Evolutionary conservation across 2,888 invertebrate species (phyloP), one percentile per base, ranked within the genome.

Genomic region (Anoplius nigerrimus): DNA sequence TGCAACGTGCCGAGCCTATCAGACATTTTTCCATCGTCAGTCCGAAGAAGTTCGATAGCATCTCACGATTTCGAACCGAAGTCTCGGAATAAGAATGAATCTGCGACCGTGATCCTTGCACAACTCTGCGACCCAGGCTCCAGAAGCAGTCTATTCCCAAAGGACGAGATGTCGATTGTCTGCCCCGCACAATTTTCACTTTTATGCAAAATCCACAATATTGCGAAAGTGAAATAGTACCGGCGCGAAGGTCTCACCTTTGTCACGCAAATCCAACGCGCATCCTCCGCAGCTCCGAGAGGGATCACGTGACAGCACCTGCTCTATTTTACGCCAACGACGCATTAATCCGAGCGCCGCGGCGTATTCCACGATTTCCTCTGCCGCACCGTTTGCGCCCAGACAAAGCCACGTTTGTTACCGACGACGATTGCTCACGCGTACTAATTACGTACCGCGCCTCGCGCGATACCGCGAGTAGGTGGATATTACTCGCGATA

Each of bases 401-500:
- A 34, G 11, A 81, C 81, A 81, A 82, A 79, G 80, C 65, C 51
- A 58, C 72, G 76, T 63, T 74, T 80, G 81, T 82, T 72, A 60
- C 66, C 69, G 69, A 64, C 71, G 69, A 62, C 69, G 69, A 62
- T 27, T 52, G 64, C 60, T 68, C 68, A 57, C 71, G 76, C 66
- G 72, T 68, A 69, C 72, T 71, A 79, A 82, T 82, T 78, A 78
- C 66, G 62, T 27, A 56, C 22, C 34, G 62, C 71, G 55, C 69
- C 66, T 75, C 56, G 69, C 66, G 56, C 62, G 68, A 69, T 72
- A 54, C 58, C 57, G 69, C 59, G 66, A 79, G 71, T 74, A 71
- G 75, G 72, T 69, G 74, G 74, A 65, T 65, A 54, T 66, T 58
- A 34, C 51, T 13, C 48, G 13, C 13, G 62, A 48, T 34, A 59